A percentile compares a stretch with the other conserved stretches of the same genome.
Evolutionary conservation across 2,113 vertebrate genomes (phyloP).

Genomic region (Crotalus horridus): DNA sequence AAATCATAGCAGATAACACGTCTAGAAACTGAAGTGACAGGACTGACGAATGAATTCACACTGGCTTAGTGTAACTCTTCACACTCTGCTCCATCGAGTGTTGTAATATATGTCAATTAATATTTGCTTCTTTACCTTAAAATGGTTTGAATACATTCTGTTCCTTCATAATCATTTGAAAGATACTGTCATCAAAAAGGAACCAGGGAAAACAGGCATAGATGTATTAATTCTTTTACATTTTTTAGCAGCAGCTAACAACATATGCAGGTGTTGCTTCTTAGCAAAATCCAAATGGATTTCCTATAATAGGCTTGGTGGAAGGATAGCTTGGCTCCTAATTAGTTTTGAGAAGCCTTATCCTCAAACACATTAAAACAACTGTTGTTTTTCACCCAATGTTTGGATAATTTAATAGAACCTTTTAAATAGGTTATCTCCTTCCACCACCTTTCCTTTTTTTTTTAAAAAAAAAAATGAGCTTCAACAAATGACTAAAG

Average conservation of each 20-base stretch:
- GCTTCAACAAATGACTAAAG: conserved; percentile 28
- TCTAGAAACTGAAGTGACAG: conserved; percentile 77
- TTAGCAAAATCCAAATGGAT: conserved; percentile 42
- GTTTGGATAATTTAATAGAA: conserved; percentile 40
- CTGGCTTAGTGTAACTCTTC: conserved; percentile 73
- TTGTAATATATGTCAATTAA: conserved; percentile 77
- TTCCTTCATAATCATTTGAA: conserved; percentile 54
- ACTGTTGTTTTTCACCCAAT: conserved; percentile 25
- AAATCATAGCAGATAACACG: conserved; percentile 75
- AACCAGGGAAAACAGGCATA: conserved; percentile 39
- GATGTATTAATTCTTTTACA: conserved; percentile 42
- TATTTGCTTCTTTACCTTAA: conserved; percentile 70
- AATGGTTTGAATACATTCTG: conserved; percentile 69
- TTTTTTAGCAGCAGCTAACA: conserved; percentile 37
- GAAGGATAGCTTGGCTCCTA: conserved; percentile 26
- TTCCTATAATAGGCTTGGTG: conserved; percentile 43
- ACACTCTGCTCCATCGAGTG: conserved; percentile 72
- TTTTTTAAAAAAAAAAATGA: neutral
- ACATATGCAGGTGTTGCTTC: conserved; percentile 31
- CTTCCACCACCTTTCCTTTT: neutral
- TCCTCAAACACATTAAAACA: conserved; percentile 34
- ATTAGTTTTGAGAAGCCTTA: conserved; percentile 33
- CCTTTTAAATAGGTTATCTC: neutral
- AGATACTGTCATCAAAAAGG: conserved; percentile 44
- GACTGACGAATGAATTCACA: conserved; percentile 75